Base-by-base conservation (phyloP, 2,888 invertebrate species). In the Eilema griseolum region DNA sequence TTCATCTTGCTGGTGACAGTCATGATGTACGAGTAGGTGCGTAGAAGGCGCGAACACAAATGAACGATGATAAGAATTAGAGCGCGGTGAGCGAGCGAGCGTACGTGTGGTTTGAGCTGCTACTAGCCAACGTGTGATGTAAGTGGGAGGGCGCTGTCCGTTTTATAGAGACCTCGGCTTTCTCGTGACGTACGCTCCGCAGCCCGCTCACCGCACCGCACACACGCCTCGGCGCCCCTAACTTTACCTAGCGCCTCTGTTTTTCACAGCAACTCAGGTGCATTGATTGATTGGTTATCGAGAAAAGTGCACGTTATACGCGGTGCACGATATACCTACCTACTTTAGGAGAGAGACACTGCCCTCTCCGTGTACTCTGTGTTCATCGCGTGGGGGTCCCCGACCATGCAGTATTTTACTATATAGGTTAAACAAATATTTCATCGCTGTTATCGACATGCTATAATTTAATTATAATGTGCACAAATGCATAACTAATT, bases 1-100 rank as follows among this genome's bases (percentile, higher is more conserved):
- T 95, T 95, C 94, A 95, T 94, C 88, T 95, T 95, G 90, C 95
- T 95, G 85, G 93, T 89, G 83, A 95, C 95, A 71, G 95, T 95
- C 95, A 95, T 95, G 81, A 79, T 83, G 89, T 82, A 87, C 90
- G 90, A 89, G 90, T 87, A 87, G 74, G 82, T 85, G 87, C 86
- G 88, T 71, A 75, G 84, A 83, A 83, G 75, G 86, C 88, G 88
- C 89, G 89, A 82, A 89, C 83, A 87, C 90, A 78, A 94, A 79
- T 93, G 90, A 92, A 20, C 20, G 57, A 82, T 86, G 87, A 89
- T 88, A 88, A 77, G 77, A 72, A 80, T 73, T 83, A 81, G 82
- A 85, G 79, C 87, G 90, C 89, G 89, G 79, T 83, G 75, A 89
- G 90, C 90, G 86, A 90, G 88, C 86, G 85, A 84, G 87, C 89